phyloP scores from a whole-genome alignment of 2,113 vertebrate genomes.

The Vicugna pacos region DNA sequence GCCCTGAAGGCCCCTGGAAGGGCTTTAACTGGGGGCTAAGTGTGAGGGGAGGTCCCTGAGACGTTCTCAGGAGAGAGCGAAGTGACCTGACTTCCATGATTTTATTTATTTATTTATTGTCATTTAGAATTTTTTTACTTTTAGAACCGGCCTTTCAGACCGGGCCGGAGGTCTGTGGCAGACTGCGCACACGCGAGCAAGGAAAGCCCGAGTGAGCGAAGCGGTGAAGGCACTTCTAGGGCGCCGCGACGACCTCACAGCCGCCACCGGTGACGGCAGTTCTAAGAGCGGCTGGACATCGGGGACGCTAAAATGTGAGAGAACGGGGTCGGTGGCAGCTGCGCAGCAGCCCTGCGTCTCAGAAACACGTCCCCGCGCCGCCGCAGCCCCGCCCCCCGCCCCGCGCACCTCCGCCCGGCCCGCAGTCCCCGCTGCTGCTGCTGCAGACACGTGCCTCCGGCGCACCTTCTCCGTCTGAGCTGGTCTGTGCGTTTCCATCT shows the following conservation, averaged over 20 bases:
- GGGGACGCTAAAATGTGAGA: neutral
- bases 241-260: neutral
- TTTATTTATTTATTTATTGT: neutral
- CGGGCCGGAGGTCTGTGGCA: neutral
- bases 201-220: neutral
- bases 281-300: neutral
- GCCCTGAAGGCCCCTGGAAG: neutral
- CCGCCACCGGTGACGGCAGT: too few relatives aligned
- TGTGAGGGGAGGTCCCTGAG: neutral
- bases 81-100: neutral
- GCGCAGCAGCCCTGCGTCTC: neutral
- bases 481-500: neutral
- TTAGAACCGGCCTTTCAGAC: neutral
- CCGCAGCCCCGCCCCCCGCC: fast-evolving
- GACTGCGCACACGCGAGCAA: neutral
- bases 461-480: neutral
- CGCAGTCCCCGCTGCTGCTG: neutral
- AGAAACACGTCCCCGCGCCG: too few relatives aligned
- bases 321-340: neutral
- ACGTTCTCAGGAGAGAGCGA: neutral
- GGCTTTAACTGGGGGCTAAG: neutral
- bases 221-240: neutral
- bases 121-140: neutral
- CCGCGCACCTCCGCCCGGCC: fast-evolving
- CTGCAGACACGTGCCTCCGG: fast-evolving